Base-by-base conservation (phyloP, 1,140 invertebrate species). In the Camponotus floridanus region DNA sequence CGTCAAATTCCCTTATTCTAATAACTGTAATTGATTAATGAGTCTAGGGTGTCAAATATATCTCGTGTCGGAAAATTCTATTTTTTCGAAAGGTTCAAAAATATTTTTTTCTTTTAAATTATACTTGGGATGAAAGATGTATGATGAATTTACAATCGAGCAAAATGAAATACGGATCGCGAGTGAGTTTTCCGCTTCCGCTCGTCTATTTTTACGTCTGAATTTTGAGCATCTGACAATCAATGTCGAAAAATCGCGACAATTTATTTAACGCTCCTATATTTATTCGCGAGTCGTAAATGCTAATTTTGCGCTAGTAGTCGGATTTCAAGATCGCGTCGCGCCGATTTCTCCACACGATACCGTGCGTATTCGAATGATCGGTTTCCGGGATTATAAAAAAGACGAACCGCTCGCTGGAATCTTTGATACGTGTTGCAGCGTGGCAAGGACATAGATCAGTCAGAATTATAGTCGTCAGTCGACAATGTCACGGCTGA, bases 401-500 rank as follows among this genome's bases (percentile, higher is more conserved):
- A 62, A 76, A 76, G 61, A 87, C n/a, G 76, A 61, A 51, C 33
- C 33, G 18, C 21, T n/a, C 26, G 42, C 9, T 31, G 15, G 33
- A 67, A 70, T 51, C 48, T 55, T 86, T 39, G 70, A 57, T 57
- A 51, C 48, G 8, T 73, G 62, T 76, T 36, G 33, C 8, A 9
- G 33, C 45, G 15, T n/a, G 65, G n/a, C 79, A 33, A 15, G 59
- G 26, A 57, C 86, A 18, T 87, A 85, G 85, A 86, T 87, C 86
- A 87, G 61, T 85, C 86, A 70, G 86, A 85, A 85, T 87, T 87
- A 87, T 78, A 74, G 57, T 61, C 79, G 86, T 81, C 85, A 78
- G 62, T 84, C 76, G 84, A 6, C 64, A 7, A 62, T 48, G 80
- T 86, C 64, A 31, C 57, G 26, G 45, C 61, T 80, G 85, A 83